phyloP scores from a whole-genome alignment of 2,797 vertebrate genomes.

The Pteropus rufus region DNA sequence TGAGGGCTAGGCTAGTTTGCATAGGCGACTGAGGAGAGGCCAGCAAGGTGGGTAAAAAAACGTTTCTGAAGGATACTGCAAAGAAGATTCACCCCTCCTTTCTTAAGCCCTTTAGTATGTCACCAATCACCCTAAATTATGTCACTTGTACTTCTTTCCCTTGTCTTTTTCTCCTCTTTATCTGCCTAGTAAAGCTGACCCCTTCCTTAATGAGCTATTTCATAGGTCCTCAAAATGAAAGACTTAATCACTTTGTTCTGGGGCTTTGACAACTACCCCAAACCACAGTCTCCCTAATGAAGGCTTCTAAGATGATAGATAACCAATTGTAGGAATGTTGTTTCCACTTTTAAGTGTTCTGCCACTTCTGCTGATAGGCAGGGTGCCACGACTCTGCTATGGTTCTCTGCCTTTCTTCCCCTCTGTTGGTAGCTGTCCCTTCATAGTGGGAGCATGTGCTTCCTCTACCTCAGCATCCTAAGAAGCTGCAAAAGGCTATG shows the following conservation, averaged over 20 bases:
- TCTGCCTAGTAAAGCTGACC: neutral
- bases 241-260: neutral
- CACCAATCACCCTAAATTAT: neutral
- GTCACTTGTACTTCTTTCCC: neutral
- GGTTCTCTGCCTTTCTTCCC: neutral
- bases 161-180: neutral
- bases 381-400: accelerated
- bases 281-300: neutral
- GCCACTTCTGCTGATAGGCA: neutral
- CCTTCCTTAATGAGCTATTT: neutral
- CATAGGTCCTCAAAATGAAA: neutral
- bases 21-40: neutral
- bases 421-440: neutral
- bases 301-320: neutral
- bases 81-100: neutral
- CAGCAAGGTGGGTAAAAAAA: neutral
- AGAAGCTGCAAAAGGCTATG: neutral
- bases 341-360: neutral
- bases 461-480: neutral
- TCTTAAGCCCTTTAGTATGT: neutral
- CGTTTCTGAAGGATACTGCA: neutral
- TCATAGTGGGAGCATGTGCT: neutral
- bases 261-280: neutral
- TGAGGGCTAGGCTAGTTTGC: neutral
- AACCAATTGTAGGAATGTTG: neutral